A percentile compares a stretch with the other conserved stretches of the same genome.
phyloP scores from a whole-genome alignment of 2,797 vertebrate species.

The Sphenodon punctatus region DNA sequence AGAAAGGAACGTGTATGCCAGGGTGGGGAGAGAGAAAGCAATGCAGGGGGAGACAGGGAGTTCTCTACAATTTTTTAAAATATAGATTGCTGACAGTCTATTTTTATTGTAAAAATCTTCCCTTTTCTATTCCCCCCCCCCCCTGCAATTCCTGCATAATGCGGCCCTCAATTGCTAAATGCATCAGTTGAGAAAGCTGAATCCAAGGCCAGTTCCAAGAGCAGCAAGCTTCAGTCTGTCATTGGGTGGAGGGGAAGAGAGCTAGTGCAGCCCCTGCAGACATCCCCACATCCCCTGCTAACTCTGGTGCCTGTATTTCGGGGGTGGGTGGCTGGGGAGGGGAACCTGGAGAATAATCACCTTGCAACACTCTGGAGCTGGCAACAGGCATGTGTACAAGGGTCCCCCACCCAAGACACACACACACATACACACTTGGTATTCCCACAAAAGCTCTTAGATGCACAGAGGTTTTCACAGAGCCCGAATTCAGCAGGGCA shows the following conservation, averaged over 20 bases:
- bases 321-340: background rate
- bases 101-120: background rate
- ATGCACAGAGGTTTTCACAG: background rate
- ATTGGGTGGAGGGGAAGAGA: constrained; percentile 46
- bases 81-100: too few species aligned
- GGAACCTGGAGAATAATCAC: constrained; percentile 44
- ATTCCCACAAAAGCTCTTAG: background rate
- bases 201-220: constrained; percentile 66
- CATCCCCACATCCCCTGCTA: constrained; percentile 42
- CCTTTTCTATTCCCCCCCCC: constrained; percentile 17
- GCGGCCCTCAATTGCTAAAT: constrained; percentile 35
- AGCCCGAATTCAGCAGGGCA: too few species aligned
- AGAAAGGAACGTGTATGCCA: constrained; percentile 19
- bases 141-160: constrained; percentile 27
- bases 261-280: constrained; percentile 19
- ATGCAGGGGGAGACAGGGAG: constrained; percentile 10
- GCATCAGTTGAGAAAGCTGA: constrained; percentile 61
- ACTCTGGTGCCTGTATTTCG: constrained; percentile 41
- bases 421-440: background rate
- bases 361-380: constrained; percentile 22
- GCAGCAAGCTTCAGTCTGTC: constrained; percentile 59
- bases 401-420: background rate
- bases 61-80: constrained; percentile 50
- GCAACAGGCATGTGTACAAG: constrained; percentile 4
- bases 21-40: background rate